These are phyloP conservation scores for Imbricaverruca yamaguchii DNA, from an alignment of 2,888 invertebrate species.

Conservation along the genomic window DNA sequence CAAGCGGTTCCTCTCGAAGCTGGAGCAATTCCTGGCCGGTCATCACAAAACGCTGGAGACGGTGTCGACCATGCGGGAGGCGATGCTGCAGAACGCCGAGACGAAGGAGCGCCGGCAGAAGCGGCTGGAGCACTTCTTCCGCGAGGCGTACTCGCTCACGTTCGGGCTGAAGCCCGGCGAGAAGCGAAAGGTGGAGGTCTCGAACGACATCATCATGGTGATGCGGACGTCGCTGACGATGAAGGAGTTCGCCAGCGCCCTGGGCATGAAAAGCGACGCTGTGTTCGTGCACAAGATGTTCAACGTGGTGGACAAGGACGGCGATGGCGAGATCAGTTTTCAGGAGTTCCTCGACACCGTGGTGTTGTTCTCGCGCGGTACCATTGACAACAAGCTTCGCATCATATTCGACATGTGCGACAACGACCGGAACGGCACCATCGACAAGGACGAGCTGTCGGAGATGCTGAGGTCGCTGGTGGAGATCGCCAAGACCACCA, in stretches of 20 bases:
- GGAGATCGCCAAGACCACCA: slow-evolving; percentile 82
- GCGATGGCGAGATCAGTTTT: slow-evolving; percentile 87
- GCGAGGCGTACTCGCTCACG: slow-evolving; percentile 89
- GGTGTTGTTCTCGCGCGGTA: slow-evolving; percentile 80
- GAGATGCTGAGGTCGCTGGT: slow-evolving; percentile 89
- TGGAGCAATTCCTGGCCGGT: slow-evolving; percentile 73
- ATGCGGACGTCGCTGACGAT: slow-evolving; percentile 88
- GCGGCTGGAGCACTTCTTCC: slow-evolving; percentile 85
- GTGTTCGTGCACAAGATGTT: slow-evolving; percentile 97
- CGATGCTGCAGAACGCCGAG: slow-evolving; percentile 83
- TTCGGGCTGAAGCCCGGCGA: slow-evolving; percentile 85
- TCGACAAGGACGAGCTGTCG: slow-evolving; percentile 84
- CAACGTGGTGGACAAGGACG: slow-evolving; percentile 89
- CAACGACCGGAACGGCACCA: slow-evolving; percentile 85
- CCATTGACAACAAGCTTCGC: slow-evolving; percentile 83
- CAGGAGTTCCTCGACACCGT: slow-evolving; percentile 88
- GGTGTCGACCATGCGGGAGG: slow-evolving; percentile 52
- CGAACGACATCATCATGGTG: slow-evolving; percentile 69
- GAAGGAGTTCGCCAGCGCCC: slow-evolving; percentile 85
- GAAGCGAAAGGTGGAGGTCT: slow-evolving; percentile 53
- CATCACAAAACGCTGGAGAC: slow-evolving; percentile 73
- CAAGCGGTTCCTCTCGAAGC: slow-evolving; percentile 76
- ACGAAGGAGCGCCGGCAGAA: slow-evolving; percentile 88
- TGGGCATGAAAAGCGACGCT: slow-evolving; percentile 91
- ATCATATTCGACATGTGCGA: slow-evolving; percentile 98